phyloP scores from a whole-genome alignment of 2,113 vertebrate species.

The Podilymbus podiceps region DNA sequence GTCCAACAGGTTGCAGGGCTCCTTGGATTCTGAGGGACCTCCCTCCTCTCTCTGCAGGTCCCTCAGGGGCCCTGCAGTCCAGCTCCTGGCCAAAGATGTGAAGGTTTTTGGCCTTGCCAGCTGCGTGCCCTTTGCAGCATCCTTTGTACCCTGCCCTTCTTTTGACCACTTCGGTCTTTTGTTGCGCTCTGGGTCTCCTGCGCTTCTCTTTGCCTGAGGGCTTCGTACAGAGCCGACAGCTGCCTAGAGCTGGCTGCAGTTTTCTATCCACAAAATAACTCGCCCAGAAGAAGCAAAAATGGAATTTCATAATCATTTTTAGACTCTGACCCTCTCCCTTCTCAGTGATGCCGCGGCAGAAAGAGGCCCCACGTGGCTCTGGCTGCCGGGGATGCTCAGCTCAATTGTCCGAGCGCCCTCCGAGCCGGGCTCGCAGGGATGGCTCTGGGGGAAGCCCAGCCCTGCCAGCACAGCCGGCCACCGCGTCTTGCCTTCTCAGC shows the following conservation, averaged over 20 bases:
- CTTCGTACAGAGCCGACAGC: not conserved
- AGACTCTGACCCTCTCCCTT: not conserved
- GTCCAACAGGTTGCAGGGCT: not conserved
- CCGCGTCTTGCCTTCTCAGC: not conserved
- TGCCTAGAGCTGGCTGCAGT: not conserved
- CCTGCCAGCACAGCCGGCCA: not conserved
- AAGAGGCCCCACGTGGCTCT: not conserved
- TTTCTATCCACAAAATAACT: not conserved
- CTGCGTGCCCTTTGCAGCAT: not conserved
- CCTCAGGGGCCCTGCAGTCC: not conserved
- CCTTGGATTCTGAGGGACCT: not conserved
- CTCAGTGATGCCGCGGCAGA: accelerated
- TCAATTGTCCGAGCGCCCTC: not conserved
- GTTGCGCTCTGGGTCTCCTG: not conserved
- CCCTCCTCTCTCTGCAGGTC: not conserved
- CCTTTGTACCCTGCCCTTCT: not conserved
- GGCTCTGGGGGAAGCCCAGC: not conserved
- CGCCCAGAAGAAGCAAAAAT: not conserved
- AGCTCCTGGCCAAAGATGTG: not conserved
- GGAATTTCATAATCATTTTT: not conserved
- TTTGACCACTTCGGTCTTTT: not conserved
- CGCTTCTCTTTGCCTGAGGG: not conserved
- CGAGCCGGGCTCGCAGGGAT: not conserved
- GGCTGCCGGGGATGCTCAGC: not conserved
- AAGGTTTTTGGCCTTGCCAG: not conserved